Evolutionary conservation across 2,888 invertebrate species (phyloP).

Genomic region (Cataglyphis altisquamis): DNA sequence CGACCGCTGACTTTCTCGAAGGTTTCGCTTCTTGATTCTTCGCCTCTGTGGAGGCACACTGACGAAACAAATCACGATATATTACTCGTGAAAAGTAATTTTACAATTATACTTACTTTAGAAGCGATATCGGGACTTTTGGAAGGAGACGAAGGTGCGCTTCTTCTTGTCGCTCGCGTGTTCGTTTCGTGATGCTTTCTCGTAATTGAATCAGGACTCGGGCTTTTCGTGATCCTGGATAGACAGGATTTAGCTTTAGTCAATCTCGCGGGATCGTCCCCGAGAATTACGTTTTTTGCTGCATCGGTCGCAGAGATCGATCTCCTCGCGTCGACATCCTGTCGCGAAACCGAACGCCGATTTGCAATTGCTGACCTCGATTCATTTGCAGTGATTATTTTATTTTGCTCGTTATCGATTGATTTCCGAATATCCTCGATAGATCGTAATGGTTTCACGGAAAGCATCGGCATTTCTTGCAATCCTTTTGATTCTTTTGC

Average conservation of each 20-base stretch:
- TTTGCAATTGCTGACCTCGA: conserved; percentile 62
- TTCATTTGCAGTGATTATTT: neutral
- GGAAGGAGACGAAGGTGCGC: conserved; percentile 72
- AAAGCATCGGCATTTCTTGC: conserved; percentile 18
- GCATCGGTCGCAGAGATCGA: conserved; percentile 15
- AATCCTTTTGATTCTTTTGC: neutral
- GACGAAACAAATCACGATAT: conserved; percentile 21
- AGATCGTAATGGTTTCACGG: conserved; percentile 71
- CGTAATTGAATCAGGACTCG: conserved; percentile 74
- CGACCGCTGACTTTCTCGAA: conserved; percentile 62
- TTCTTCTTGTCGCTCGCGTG: conserved; percentile 68
- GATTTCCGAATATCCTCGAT: conserved; percentile 79
- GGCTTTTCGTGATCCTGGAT: conserved; percentile 77
- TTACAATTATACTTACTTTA: conserved; percentile 69
- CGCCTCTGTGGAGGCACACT: conserved; percentile 67
- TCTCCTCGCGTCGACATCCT: conserved; percentile 17
- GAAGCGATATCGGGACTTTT: conserved; percentile 72
- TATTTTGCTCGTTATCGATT: conserved; percentile 60
- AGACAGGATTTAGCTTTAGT: conserved; percentile 63
- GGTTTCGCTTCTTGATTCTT: conserved; percentile 68
- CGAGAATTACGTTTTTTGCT: conserved; percentile 39
- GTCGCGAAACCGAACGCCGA: conserved; percentile 28
- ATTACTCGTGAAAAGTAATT: conserved; percentile 21
- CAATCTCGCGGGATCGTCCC: conserved; percentile 28
- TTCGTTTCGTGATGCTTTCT: conserved; percentile 66